These are phyloP conservation scores for Dasyornis broadbenti DNA, from an alignment of 2,113 vertebrate genomes.

Conservation along the genomic window DNA sequence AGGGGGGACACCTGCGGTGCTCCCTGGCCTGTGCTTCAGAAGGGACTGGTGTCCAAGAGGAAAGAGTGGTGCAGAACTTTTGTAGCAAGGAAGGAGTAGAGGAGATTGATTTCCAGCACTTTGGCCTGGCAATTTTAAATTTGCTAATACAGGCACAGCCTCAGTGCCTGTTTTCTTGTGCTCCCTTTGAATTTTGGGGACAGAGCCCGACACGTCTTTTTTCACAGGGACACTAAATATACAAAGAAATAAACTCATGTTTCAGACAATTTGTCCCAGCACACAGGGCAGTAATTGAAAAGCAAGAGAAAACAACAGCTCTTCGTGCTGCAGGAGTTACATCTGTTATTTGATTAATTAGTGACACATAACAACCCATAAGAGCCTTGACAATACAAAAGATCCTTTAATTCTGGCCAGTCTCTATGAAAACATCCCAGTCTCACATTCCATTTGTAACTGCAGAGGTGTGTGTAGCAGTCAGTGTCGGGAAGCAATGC, in stretches of 20 bases:
- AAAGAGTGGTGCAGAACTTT: background rate
- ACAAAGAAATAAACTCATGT: background rate
- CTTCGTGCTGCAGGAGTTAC: background rate
- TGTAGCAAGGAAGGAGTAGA: background rate
- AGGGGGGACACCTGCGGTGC: fast-evolving
- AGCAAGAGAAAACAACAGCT: background rate
- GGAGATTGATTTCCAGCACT: background rate
- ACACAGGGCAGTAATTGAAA: background rate
- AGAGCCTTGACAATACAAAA: background rate
- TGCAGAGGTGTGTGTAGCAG: background rate
- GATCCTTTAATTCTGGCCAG: background rate
- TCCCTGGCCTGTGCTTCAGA: background rate
- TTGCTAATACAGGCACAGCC: background rate
- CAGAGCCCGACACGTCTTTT: fast-evolving
- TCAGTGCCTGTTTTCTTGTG: background rate
- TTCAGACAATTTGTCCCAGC: background rate
- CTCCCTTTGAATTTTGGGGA: background rate
- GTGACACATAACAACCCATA: background rate
- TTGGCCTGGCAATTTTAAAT: background rate
- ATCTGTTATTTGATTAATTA: background rate
- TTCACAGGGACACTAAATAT: background rate
- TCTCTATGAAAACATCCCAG: background rate
- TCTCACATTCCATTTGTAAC: background rate
- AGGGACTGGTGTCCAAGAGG: background rate
- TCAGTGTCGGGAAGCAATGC: background rate